These are phyloP conservation scores for Achatina immaculata DNA, from an alignment of 1,140 invertebrate genomes.

Conservation along the genomic window DNA sequence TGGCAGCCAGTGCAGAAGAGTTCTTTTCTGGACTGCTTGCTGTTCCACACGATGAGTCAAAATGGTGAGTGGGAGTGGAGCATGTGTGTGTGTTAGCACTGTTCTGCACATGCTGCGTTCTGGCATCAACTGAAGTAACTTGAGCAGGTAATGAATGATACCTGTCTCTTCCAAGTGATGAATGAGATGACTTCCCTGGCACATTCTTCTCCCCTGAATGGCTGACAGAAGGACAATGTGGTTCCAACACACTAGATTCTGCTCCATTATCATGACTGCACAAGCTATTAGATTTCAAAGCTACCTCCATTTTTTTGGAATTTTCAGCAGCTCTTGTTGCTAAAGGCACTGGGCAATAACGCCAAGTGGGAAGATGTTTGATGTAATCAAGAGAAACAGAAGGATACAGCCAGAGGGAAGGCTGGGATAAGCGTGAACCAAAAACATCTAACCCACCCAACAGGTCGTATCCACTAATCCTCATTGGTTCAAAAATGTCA, in stretches of 20 bases:
- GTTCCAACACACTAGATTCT: background rate
- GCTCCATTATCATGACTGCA: no score
- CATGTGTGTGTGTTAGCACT: slow-evolving; percentile 13
- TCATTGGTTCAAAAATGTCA: slow-evolving; percentile 47
- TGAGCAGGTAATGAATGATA: background rate
- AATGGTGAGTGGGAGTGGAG: background rate
- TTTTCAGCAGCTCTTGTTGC: slow-evolving; percentile 34
- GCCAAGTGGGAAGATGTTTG: slow-evolving; percentile 74
- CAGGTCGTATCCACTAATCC: slow-evolving; percentile 39
- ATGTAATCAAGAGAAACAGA: slow-evolving; percentile 72
- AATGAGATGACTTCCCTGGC: background rate
- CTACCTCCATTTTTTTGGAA: background rate
- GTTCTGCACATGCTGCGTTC: slow-evolving; percentile 37
- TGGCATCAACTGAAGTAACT: slow-evolving; percentile 32
- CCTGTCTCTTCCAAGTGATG: background rate
- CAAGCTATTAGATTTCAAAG: background rate
- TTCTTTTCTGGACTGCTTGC: background rate
- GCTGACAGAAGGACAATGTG: background rate
- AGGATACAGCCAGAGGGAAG: slow-evolving; percentile 66
- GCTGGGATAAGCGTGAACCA: slow-evolving; percentile 39
- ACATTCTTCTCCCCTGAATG: background rate
- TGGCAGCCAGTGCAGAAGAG: background rate
- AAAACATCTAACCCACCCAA: slow-evolving; percentile 39
- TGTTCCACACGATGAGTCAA: background rate
- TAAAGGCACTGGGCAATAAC: slow-evolving; percentile 46